These are phyloP conservation scores for Corythornis madagascariensis DNA, from an alignment of 2,113 vertebrate genomes.

Conservation along the genomic window DNA sequence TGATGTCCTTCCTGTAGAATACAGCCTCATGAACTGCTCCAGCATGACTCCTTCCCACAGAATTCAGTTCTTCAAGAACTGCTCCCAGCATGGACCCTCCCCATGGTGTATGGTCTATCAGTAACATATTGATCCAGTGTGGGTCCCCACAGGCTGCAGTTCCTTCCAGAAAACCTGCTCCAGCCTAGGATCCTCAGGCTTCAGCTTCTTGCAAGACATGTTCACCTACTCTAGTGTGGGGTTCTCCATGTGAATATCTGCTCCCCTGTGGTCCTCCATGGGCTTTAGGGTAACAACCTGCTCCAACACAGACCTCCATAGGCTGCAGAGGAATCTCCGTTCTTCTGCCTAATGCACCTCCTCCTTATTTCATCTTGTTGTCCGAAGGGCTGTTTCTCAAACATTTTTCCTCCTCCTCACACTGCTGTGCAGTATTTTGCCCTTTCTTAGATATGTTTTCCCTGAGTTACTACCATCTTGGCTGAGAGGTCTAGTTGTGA, in stretches of 20 bases:
- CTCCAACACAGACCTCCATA: not conserved
- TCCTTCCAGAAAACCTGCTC: not conserved
- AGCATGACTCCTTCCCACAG: not conserved
- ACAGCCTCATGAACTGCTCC: not conserved
- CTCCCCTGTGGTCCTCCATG: not conserved
- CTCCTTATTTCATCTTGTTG: not conserved
- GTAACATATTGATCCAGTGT: not conserved
- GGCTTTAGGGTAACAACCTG: not conserved
- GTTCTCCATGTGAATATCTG: not conserved
- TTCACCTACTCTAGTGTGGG: fast-evolving
- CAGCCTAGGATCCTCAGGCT: no score
- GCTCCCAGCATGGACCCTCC: not conserved
- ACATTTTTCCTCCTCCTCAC: not conserved
- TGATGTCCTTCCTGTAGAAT: not conserved
- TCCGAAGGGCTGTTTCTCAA: not conserved
- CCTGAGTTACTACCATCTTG: not conserved
- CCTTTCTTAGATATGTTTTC: not conserved
- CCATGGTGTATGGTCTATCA: not conserved
- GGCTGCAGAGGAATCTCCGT: not conserved
- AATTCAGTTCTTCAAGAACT: not conserved
- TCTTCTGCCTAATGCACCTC: not conserved
- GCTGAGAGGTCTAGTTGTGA: not conserved
- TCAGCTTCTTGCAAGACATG: not conserved
- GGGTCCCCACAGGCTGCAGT: fast-evolving
- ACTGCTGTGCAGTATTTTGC: not conserved